Conservation (phyloP, 2,113 vertebrate species). For the Pangasianodon hypophthalmus region DNA sequence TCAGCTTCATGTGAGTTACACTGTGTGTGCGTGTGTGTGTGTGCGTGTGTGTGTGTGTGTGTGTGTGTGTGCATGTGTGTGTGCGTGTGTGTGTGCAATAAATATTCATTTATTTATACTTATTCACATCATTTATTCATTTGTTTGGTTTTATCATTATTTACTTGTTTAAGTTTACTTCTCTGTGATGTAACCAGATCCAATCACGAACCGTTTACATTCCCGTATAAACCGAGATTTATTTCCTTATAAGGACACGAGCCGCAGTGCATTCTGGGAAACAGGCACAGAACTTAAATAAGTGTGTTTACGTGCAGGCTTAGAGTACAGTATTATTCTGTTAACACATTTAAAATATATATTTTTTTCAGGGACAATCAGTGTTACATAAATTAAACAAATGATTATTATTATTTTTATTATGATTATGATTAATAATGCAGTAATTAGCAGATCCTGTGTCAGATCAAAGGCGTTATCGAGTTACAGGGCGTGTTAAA, state of each 20-base stretch:
- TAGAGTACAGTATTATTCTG: background rate
- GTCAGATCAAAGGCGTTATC: background rate
- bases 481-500: background rate
- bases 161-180: background rate
- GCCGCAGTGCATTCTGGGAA: background rate
- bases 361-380: background rate
- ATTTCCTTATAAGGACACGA: background rate
- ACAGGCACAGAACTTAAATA: background rate
- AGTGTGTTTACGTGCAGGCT: background rate
- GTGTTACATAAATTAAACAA: background rate
- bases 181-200: slow-evolving; percentile 16
- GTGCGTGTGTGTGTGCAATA: slow-evolving; percentile 7
- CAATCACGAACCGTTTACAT: background rate
- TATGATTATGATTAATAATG: background rate
- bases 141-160: background rate
- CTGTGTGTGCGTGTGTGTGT: background rate
- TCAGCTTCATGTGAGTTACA: slow-evolving; percentile 84
- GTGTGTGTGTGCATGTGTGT: slow-evolving; percentile 11
- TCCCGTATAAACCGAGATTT: background rate
- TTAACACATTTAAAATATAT: background rate
- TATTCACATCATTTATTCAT: background rate
- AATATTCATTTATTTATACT: background rate
- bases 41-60: background rate
- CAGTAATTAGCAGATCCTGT: background rate
- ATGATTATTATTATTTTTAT: background rate